These are phyloP conservation scores for Grammomys surdaster DNA, from an alignment of 2,113 vertebrate species.

Conservation along the genomic window DNA sequence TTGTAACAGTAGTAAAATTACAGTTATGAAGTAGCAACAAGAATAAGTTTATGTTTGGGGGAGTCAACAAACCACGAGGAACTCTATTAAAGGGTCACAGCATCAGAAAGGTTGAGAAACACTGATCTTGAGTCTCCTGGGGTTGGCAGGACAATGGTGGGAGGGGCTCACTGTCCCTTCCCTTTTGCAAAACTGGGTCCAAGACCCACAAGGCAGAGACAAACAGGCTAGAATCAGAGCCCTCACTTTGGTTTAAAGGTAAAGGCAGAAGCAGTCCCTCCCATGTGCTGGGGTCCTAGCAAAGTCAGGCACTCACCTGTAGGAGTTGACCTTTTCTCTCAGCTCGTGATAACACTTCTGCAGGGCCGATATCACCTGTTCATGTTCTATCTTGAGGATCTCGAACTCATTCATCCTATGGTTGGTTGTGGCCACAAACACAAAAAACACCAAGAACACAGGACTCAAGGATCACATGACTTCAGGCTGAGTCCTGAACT, in stretches of 20 bases:
- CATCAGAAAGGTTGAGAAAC: too few relatives aligned
- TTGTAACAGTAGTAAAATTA: too few relatives aligned
- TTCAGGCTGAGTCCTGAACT: neutral
- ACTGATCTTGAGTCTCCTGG: neutral
- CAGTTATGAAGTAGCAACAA: too few relatives aligned
- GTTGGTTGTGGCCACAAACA: conserved; percentile 88
- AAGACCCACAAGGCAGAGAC: neutral
- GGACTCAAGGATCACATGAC: neutral
- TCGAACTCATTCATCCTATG: conserved; percentile 93
- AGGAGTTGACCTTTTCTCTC: conserved; percentile 97
- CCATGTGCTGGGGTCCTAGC: accelerated
- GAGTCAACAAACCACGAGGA: too few relatives aligned
- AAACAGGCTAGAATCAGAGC: neutral
- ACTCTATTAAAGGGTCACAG: too few relatives aligned
- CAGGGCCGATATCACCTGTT: conserved; percentile 97
- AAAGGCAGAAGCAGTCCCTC: accelerated
- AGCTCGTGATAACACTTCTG: conserved; percentile 97
- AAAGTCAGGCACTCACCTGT: conserved; percentile 92
- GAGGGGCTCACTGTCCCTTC: neutral
- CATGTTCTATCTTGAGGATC: conserved; percentile 96
- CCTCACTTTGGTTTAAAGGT: neutral
- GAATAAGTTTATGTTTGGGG: too few relatives aligned
- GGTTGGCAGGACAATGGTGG: neutral
- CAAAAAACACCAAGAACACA: neutral
- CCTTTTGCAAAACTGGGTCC: neutral